phyloP scores from a whole-genome alignment of 2,113 vertebrate genomes.

The Benitochromis conjunctus region DNA sequence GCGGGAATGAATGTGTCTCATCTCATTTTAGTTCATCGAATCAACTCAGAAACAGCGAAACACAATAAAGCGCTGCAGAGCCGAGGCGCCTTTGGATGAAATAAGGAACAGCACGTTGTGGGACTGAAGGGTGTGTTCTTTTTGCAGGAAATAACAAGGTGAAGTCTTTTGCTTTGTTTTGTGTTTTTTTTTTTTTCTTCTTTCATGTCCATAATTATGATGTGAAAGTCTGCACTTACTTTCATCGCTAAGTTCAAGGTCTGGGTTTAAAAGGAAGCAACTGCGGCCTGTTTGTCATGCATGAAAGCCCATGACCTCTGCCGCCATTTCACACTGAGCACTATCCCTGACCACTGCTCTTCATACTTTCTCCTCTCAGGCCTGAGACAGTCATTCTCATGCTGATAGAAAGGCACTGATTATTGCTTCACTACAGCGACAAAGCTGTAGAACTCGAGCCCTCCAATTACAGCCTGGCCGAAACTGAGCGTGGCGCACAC shows the following conservation, averaged over 20 bases:
- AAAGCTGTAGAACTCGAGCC: background rate
- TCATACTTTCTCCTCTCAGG: background rate
- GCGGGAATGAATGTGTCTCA: conserved; percentile 33
- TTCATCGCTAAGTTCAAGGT: conserved; percentile 1
- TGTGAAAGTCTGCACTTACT: background rate
- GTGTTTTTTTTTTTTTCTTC: background rate
- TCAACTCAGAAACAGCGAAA: conserved; percentile 23
- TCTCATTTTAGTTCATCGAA: conserved; percentile 46
- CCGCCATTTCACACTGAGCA: background rate
- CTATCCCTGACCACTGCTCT: background rate
- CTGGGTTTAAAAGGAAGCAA: background rate
- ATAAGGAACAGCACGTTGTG: background rate
- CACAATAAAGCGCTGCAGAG: conserved; percentile 25
- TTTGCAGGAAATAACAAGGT: background rate
- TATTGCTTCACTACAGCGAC: conserved; percentile 1
- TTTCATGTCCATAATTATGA: background rate
- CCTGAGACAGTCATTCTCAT: background rate
- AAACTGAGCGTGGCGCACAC: background rate
- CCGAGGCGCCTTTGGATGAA: background rate
- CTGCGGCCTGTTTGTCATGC: background rate
- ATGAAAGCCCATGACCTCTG: conserved; percentile 29
- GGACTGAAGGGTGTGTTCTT: background rate
- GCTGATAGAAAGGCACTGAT: conserved; percentile 27
- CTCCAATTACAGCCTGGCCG: conserved; percentile 8
- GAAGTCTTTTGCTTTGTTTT: background rate